These are phyloP conservation scores for Caradrina kadenii DNA, from an alignment of 2,888 invertebrate species.

Conservation along the genomic window DNA sequence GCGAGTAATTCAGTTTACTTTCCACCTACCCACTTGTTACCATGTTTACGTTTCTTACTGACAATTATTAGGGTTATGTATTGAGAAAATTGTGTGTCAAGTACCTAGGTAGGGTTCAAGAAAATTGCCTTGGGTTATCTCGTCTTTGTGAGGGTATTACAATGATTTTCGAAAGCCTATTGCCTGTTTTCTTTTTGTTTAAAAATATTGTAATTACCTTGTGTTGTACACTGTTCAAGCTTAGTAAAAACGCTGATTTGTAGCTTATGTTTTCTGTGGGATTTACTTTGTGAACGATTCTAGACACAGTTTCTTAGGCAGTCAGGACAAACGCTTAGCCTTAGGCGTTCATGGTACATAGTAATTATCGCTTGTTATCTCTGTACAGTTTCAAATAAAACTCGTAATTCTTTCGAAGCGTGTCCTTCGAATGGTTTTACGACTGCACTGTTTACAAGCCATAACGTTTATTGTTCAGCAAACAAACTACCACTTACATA, in stretches of 20 bases:
- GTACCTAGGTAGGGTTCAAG: conserved; percentile 24
- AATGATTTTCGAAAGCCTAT: conserved; percentile 36
- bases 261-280: conserved; percentile 21
- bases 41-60: conserved; percentile 56
- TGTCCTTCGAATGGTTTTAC: conserved; percentile 54
- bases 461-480: conserved; percentile 55
- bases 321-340: background rate
- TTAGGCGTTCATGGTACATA: conserved; percentile 7
- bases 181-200: conserved; percentile 36
- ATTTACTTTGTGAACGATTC: conserved; percentile 15
- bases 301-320: background rate
- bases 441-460: conserved; percentile 58
- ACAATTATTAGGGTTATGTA: conserved; percentile 62
- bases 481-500: conserved; percentile 55
- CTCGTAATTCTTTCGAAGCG: conserved; percentile 43
- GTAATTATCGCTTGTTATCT: conserved; percentile 46
- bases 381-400: conserved; percentile 36
- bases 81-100: conserved; percentile 45
- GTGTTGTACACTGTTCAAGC: conserved; percentile 15
- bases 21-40: conserved; percentile 55
- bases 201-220: conserved; percentile 43
- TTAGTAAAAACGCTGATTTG: conserved; percentile 37
- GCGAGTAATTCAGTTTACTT: conserved; percentile 70
- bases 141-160: conserved; percentile 31
- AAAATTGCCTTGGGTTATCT: conserved; percentile 53